Conservation (phyloP, 2,888 invertebrate genomes). For the Microctonus brassicae region DNA sequence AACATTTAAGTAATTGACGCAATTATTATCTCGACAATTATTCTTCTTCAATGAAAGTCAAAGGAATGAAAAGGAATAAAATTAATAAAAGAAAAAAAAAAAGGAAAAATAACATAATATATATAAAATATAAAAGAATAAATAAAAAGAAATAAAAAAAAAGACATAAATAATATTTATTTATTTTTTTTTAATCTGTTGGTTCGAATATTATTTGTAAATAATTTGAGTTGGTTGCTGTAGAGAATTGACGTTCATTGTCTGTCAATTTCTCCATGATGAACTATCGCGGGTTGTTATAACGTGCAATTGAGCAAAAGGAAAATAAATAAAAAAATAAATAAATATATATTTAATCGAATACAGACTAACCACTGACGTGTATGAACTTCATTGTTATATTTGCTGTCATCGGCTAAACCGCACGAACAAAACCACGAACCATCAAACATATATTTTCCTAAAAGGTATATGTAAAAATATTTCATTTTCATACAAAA, state of each 20-base stretch:
- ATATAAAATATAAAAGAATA: background rate
- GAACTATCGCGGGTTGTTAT: background rate
- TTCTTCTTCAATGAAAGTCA: background rate
- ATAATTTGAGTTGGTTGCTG: background rate
- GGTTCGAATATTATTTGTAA: too few species aligned
- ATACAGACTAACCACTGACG: background rate
- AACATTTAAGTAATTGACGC: conserved; percentile 45
- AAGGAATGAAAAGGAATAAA: background rate
- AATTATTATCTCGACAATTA: conserved; percentile 25
- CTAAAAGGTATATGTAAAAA: too few species aligned
- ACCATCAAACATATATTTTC: background rate
- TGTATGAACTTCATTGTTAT: conserved; percentile 21
- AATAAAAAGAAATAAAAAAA: background rate
- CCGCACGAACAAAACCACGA: conserved; percentile 13
- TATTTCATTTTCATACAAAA: background rate
- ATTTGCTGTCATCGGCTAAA: conserved; percentile 13
- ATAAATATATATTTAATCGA: background rate
- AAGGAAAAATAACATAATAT: background rate
- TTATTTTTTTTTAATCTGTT: too few species aligned
- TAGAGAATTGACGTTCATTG: background rate
- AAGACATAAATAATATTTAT: too few species aligned
- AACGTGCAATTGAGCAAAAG: background rate
- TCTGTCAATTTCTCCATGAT: background rate
- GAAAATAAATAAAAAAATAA: conserved; percentile 6
- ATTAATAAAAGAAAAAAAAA: background rate